Percentiles rank a stretch among this genome's conserved stretches.
Evolutionary conservation across 2,797 vertebrate species (phyloP).

Genomic region (Phataginus tetradactyla): DNA sequence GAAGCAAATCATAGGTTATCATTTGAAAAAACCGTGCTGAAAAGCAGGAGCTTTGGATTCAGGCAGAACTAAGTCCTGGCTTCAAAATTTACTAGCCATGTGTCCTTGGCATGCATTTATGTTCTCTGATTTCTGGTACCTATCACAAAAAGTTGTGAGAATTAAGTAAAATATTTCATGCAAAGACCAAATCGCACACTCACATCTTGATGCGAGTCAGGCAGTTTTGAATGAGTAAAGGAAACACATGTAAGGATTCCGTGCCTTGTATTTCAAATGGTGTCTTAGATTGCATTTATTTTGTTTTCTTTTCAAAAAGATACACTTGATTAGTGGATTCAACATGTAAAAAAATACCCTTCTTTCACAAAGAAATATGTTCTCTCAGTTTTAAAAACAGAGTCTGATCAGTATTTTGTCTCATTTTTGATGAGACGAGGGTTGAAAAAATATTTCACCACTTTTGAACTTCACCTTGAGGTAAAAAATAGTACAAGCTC

Average conservation of each 20-base stretch:
- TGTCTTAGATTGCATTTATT: background rate
- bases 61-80: background rate
- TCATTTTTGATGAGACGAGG: background rate
- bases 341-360: background rate
- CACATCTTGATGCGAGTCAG: background rate
- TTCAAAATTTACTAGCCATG: background rate
- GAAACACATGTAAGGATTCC: background rate
- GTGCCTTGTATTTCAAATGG: background rate
- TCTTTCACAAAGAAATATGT: background rate
- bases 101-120: background rate
- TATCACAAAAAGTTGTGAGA: background rate
- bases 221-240: background rate
- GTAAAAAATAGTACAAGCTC: background rate
- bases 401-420: background rate
- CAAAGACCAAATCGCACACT: background rate
- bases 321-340: background rate
- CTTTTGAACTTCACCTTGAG: background rate
- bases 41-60: background rate
- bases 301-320: background rate
- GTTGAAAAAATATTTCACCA: background rate
- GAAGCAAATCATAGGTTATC: background rate
- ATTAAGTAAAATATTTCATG: background rate
- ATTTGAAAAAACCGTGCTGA: background rate
- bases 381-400: background rate
- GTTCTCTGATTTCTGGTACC: background rate